Conservation (phyloP, 1,140 invertebrate species). For the Micrasema minimum region DNA sequence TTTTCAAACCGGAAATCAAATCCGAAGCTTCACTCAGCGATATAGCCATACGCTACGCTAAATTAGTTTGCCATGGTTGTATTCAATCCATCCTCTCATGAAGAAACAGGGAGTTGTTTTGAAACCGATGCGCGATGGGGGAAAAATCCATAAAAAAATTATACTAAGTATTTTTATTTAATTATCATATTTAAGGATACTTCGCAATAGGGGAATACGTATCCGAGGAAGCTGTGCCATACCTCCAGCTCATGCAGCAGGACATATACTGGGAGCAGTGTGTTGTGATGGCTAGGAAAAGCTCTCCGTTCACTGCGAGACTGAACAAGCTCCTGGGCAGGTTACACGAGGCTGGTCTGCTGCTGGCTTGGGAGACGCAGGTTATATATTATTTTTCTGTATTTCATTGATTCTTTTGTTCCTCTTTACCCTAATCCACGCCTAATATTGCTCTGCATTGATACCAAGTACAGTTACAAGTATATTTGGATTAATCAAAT, state of each 20-base stretch:
- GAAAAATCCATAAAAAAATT: too few species aligned
- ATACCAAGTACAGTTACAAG: too few species aligned
- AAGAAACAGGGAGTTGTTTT: too few species aligned
- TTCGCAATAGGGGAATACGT: slow-evolving; percentile 70
- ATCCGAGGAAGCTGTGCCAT: slow-evolving; percentile 62
- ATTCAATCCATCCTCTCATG: too few species aligned
- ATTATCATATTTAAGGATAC: slow-evolving; percentile 64
- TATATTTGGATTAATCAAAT: too few species aligned
- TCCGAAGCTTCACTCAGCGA: too few species aligned
- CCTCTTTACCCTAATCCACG: not conserved
- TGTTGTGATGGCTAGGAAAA: slow-evolving; percentile 69
- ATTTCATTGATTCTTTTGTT: not conserved
- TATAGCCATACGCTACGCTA: too few species aligned
- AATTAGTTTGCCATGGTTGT: too few species aligned
- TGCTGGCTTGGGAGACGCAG: slow-evolving; percentile 64
- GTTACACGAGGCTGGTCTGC: slow-evolving; percentile 61
- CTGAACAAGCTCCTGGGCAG: slow-evolving; percentile 60
- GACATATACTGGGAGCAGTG: slow-evolving; percentile 70
- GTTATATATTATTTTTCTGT: slow-evolving; percentile 47
- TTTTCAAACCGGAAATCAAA: too few species aligned
- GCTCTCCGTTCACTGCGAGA: slow-evolving; percentile 63
- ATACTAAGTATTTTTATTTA: too few species aligned
- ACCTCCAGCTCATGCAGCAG: slow-evolving; percentile 66
- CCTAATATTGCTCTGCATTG: too few species aligned
- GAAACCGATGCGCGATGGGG: too few species aligned